Evolutionary conservation across 2,113 vertebrate species (phyloP).

Genomic region (Hucho hucho): DNA sequence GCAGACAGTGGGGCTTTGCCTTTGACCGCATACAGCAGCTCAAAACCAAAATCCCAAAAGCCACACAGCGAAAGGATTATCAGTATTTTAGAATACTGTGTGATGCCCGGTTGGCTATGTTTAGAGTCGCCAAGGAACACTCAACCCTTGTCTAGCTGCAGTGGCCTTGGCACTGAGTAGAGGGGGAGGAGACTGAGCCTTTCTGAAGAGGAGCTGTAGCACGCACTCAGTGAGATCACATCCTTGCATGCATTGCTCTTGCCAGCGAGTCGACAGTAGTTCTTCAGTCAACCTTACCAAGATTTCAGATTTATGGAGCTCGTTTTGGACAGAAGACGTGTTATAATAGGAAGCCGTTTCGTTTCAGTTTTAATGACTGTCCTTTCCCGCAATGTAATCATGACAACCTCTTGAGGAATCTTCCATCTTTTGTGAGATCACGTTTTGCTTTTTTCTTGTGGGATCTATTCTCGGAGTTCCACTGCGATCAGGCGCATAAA

Average conservation of each 20-base stretch:
- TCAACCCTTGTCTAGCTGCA: neutral
- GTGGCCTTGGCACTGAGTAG: neutral
- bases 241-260: conserved; percentile 38
- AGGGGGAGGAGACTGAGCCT: conserved; percentile 32
- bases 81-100: neutral
- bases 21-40: neutral
- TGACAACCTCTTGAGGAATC: conserved; percentile 30
- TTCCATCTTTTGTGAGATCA: conserved; percentile 33
- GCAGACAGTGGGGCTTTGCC: too few species aligned
- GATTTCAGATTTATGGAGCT: conserved; percentile 21
- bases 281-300: conserved; percentile 9
- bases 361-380: neutral
- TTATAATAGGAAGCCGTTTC: conserved; percentile 1
- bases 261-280: conserved; percentile 28
- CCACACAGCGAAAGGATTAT: neutral
- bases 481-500: conserved; percentile 6
- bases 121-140: neutral
- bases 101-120: neutral
- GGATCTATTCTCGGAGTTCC: conserved; percentile 2
- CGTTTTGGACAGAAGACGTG: conserved; percentile 11
- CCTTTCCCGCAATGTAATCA: conserved; percentile 14
- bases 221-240: conserved; percentile 39
- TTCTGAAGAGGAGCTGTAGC: conserved; percentile 17
- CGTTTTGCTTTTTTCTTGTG: conserved; percentile 10
- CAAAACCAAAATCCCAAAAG: neutral